Conservation (phyloP, 2,797 vertebrate species). For the Nasua narica region DNA sequence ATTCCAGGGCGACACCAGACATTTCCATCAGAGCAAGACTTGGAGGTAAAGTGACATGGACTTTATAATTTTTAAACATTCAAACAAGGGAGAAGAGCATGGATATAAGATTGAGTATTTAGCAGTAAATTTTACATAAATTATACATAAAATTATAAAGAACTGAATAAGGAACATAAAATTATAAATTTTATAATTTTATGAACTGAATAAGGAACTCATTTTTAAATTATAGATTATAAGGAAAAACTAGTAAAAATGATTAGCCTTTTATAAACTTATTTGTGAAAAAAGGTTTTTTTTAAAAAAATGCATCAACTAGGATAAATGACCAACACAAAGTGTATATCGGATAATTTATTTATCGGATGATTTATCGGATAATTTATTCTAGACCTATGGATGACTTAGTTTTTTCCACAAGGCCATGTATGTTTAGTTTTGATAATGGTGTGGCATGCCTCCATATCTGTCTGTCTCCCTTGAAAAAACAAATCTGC, state of each 20-base stretch:
- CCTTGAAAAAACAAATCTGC: background rate
- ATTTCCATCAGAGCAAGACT: slow-evolving; percentile 76
- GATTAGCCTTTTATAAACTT: background rate
- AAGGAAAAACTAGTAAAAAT: background rate
- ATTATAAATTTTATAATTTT: background rate
- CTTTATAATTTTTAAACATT: background rate
- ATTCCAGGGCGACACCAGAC: slow-evolving; percentile 81
- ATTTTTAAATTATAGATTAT: background rate
- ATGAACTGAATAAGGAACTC: background rate
- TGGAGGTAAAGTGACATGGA: slow-evolving; percentile 69
- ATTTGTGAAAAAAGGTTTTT: background rate
- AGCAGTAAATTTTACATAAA: background rate
- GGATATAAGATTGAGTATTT: background rate
- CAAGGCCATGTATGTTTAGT: background rate
- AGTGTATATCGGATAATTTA: background rate
- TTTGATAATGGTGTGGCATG: background rate
- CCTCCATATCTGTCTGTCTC: background rate
- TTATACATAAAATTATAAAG: background rate
- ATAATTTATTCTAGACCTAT: background rate
- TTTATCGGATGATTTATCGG: no score
- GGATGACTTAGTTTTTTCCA: background rate
- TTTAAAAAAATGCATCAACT: background rate
- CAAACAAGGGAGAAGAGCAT: background rate
- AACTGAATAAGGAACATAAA: background rate
- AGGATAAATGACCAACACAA: background rate